Base-by-base conservation (phyloP, 2,888 invertebrate genomes). In the Oscheius sp. region DNA sequence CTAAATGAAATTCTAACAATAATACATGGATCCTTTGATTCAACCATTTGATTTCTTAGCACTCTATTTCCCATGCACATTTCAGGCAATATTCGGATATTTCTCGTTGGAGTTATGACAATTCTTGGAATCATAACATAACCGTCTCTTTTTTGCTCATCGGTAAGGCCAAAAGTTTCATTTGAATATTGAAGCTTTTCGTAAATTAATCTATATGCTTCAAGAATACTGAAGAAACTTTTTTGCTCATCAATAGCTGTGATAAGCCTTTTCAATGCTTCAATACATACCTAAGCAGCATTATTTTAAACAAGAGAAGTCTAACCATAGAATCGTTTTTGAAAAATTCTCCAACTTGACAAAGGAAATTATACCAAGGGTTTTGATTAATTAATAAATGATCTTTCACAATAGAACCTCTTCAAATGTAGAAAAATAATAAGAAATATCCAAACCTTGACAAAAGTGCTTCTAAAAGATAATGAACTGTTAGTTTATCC, bases 401-500 rank as follows among this genome's bases (percentile, higher is more conserved):
- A 67, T 80, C 80, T 20, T 77, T 81, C 3, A 81, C 74, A 27
- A 74, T 71, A 8, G 76, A 73, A 53, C 79, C 79, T 25, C 75
- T 72, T 31, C 12, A 39, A 39, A 6, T n/a, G n/a, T n/a, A n/a
- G n/a, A n/a, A n/a, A n/a, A n/a, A n/a, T n/a, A n/a, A n/a, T 55
- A 10, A 42, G 25, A 46, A 33, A 23, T 29, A 25, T 6, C 6
- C 25, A 15, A 27, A 65, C 64, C 76, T 45, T 2, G 80, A 80
- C 29, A 77, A 64, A 10, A 81, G 58, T 27, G 80, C 78, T 50
- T 80, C 79, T 3, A 81, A 66, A 8, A 81, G 69, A 61, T 79
- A 79, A 8, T 65, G 53, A 29, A 55, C 17, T 17, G 15, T 37
- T 2, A 20, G 27, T 17, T 39, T 20, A 29, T 64, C 29, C 17